Evolutionary conservation across 2,888 invertebrate species (phyloP).

Genomic region (Tipula lateralis): DNA sequence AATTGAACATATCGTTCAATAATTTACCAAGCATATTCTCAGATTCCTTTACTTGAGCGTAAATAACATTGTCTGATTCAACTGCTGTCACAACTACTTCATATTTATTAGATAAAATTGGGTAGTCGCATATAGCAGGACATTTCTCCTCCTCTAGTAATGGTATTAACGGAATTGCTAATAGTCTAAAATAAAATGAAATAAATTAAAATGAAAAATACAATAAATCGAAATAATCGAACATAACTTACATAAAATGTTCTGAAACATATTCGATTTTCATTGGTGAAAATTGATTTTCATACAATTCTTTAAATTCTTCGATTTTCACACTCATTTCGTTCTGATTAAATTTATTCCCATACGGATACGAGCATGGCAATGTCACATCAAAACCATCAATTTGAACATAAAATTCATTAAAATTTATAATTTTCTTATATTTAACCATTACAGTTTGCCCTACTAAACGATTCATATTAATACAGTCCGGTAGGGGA

Average conservation of each 20-base stretch:
- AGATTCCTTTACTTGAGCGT: slow-evolving; percentile 57
- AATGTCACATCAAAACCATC: slow-evolving; percentile 45
- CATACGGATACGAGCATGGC: slow-evolving; percentile 46
- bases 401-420: slow-evolving; percentile 45
- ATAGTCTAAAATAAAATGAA: slow-evolving; percentile 54
- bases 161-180: slow-evolving; percentile 59
- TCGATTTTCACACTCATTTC: slow-evolving; percentile 40
- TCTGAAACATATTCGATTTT: slow-evolving; percentile 45
- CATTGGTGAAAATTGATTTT: slow-evolving; percentile 46
- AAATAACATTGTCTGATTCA: slow-evolving; percentile 57
- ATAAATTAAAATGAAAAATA: not conserved
- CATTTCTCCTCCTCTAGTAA: slow-evolving; percentile 43
- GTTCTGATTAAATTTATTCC: slow-evolving; percentile 44
- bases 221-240: not conserved
- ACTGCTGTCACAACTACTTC: slow-evolving; percentile 58
- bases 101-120: slow-evolving; percentile 58
- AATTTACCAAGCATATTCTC: slow-evolving; percentile 51
- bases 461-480: slow-evolving; percentile 43
- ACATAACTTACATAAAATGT: slow-evolving; percentile 45
- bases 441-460: slow-evolving; percentile 47
- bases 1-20: slow-evolving; percentile 57
- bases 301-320: slow-evolving; percentile 52
- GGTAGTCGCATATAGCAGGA: slow-evolving; percentile 56
- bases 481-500: slow-evolving; percentile 40
- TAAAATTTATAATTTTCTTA: slow-evolving; percentile 43